These are phyloP conservation scores for Venusia cambrica DNA, from an alignment of 2,888 invertebrate species.

Conservation along the genomic window DNA sequence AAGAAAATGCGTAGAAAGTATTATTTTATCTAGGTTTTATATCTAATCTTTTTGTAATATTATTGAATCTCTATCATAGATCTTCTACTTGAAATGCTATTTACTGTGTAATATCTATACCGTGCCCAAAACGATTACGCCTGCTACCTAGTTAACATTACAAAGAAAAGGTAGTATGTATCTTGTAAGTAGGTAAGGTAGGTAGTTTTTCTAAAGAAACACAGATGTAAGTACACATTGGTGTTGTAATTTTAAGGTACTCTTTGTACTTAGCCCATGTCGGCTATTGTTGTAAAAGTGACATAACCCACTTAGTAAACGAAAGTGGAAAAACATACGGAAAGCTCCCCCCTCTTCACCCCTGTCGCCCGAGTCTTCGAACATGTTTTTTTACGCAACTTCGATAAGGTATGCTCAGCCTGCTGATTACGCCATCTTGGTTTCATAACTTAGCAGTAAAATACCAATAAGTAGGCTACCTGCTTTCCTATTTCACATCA, in stretches of 20 bases:
- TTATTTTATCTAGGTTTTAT: slow-evolving; percentile 9
- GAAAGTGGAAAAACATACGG: slow-evolving; percentile 19
- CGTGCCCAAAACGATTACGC: too few species aligned
- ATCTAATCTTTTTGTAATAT: background rate
- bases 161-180: too few species aligned
- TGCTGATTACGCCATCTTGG: slow-evolving; percentile 12
- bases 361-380: slow-evolving; percentile 3
- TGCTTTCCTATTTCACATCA: slow-evolving; percentile 18
- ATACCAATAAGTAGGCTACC: slow-evolving; percentile 21
- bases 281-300: slow-evolving; percentile 5
- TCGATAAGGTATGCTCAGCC: slow-evolving; percentile 16
- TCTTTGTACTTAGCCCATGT: background rate
- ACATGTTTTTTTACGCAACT: slow-evolving; percentile 20
- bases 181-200: too few species aligned
- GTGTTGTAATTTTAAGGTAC: too few species aligned
- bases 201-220: too few species aligned
- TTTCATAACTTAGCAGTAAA: slow-evolving; percentile 16
- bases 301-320: slow-evolving; percentile 21
- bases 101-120: too few species aligned
- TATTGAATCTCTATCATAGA: too few species aligned
- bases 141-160: too few species aligned
- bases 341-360: slow-evolving; percentile 12
- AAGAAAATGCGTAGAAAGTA: too few species aligned
- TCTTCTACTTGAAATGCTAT: too few species aligned
- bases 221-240: background rate